These are phyloP conservation scores for Bellardia bayeri DNA, from an alignment of 2,888 invertebrate species.

Conservation along the genomic window DNA sequence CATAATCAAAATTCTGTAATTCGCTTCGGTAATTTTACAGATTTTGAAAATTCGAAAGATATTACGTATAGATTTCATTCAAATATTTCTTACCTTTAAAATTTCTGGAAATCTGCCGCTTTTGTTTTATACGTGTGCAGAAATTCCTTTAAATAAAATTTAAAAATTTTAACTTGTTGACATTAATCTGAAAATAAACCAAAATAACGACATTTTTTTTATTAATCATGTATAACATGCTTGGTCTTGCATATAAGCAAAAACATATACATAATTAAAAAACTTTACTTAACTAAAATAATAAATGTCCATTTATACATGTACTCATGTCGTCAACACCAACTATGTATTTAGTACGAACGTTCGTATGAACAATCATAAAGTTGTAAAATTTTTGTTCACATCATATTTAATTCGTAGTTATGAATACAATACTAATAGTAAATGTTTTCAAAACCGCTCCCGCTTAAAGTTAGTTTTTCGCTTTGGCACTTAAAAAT, in stretches of 20 bases:
- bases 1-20: too few species aligned
- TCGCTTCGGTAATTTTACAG: too few species aligned
- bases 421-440: background rate
- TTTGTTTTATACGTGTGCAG: background rate
- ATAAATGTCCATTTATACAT: background rate
- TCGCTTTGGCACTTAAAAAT: background rate
- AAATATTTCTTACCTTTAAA: slow-evolving; percentile 55
- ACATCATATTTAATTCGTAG: background rate
- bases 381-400: slow-evolving; percentile 10
- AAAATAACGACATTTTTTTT: slow-evolving; percentile 13
- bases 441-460: slow-evolving; percentile 25
- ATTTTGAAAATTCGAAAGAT: too few species aligned
- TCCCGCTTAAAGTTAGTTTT: background rate
- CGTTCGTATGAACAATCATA: background rate
- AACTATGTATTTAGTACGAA: background rate
- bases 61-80: too few species aligned
- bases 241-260: background rate
- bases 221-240: slow-evolving; percentile 6
- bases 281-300: slow-evolving; percentile 14
- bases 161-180: slow-evolving; percentile 43
- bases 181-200: slow-evolving; percentile 66
- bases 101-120: slow-evolving; percentile 30
- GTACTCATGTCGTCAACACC: background rate
- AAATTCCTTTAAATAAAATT: slow-evolving; percentile 5
- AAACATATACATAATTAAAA: slow-evolving; percentile 13